Evolutionary conservation across 1,140 invertebrate genomes (phyloP), one percentile per base, ranked within the genome.

Genomic region (Hyles euphorbiae): DNA sequence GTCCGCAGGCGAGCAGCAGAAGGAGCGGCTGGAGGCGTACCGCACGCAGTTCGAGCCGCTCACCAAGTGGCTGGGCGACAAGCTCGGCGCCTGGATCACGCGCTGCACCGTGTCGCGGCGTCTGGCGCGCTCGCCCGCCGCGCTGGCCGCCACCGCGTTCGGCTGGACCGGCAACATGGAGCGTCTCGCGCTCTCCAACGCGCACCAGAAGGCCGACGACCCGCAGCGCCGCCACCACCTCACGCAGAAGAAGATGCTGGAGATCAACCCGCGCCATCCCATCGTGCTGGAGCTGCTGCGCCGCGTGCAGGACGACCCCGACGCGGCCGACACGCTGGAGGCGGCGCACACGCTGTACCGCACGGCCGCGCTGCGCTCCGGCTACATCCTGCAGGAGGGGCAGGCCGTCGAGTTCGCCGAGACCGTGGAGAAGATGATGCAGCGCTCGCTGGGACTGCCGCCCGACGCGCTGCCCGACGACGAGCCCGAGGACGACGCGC

Each of bases 161-260:
- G 98, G 98, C 56, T 98, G 97, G 98, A 99, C 98, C 70, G 98
- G 98, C 60, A 99, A 99, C 83, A 99, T 99, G 98, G 98, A 99
- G 88, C 92, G 98, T 56, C 92, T 99, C 52, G 98, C 98, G 56
- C 91, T 97, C 65, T 97, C 97, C 8, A 99, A 99, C 87, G 98
- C 98, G 12, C 98, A 99, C 89, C 97, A 98, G 76, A 99, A 76
- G 76, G 89, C 95, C 3, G 95, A 98, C 76, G 98, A 99, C 91
- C 93, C 96, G 8, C 96, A 97, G 69, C 94, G 96, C 78, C 92
- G 88, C 57, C 98, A 98, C 87, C 99, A 99, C 79, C 90, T 98
- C 8, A 96, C 94, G 67, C 98, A 99, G 88, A 99, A 99, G 92
- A 99, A 99, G 88, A 98, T 96, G 12, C 83, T 99, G 53, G 99